Percentiles rank a stretch among this genome's conserved stretches.
phyloP scores from a whole-genome alignment of 2,888 invertebrate genomes.

The Chloroclystis v-ata region DNA sequence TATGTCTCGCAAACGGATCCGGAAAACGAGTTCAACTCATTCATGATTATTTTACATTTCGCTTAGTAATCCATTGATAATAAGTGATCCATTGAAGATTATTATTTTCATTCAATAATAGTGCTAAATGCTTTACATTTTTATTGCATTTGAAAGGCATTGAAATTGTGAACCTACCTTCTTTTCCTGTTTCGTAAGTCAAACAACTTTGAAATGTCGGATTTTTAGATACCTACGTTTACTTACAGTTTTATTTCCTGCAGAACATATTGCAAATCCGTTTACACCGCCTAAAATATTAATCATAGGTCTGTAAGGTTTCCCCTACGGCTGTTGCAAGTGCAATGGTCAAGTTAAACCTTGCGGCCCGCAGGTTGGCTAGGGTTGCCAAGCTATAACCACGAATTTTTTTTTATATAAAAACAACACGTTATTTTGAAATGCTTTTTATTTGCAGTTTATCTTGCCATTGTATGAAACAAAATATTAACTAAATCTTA shows the following conservation, averaged over 20 bases:
- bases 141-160: neutral
- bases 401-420: no score
- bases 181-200: neutral
- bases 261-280: conserved; percentile 33
- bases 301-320: conserved; percentile 51
- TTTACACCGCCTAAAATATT: conserved; percentile 43
- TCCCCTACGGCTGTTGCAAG: conserved; percentile 47
- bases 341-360: conserved; percentile 36
- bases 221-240: no score
- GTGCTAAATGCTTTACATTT: no score
- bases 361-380: conserved; percentile 14
- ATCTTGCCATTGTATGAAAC: no score
- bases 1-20: conserved; percentile 28
- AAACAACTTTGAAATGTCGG: no score
- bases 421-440: no score
- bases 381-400: conserved; percentile 26
- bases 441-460: no score
- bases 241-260: conserved; percentile 8
- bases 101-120: no score
- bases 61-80: neutral
- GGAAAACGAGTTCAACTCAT: conserved; percentile 7
- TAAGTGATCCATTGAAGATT: no score
- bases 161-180: neutral
- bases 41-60: conserved; percentile 14
- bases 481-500: no score